Evolutionary conservation across 2,888 invertebrate species (phyloP), one percentile per base, ranked within the genome.

Genomic region (Cheilosia vernalis): DNA sequence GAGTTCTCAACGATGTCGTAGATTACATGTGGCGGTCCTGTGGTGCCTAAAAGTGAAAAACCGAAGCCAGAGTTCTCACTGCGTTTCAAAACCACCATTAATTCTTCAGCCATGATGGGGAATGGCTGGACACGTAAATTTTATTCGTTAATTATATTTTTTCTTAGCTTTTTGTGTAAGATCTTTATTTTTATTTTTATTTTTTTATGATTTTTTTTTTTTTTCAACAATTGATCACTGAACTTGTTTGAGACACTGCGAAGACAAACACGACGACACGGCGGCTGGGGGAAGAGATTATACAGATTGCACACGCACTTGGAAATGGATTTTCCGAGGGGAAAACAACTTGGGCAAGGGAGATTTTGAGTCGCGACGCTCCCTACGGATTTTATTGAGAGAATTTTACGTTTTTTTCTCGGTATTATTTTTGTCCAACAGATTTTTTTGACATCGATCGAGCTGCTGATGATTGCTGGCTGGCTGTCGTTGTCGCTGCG

Each of bases 1-100:
- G 97, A 98, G 93, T 97, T 97, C 93, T 97, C 97, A 91, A 97
- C 95, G 92, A 98, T 97, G 93, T 97, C 96, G 93, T 97, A 97
- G 93, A 98, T 97, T 92, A 98, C 96, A 92, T 97, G 97, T 91
- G 97, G 97, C 93, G 97, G 95, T 92, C 97, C 97, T 91, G 97
- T 96, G 93, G 97, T 96, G 89, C 97, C 97, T 91, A 97, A 94
- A 90, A 98, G 93, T 90, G 97, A 97, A 94, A 98, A 97, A 90
- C 98, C 98, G 92, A 97, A 96, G 92, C 97, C 97, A 93, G 95
- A 94, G 93, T 95, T 95, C 93, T 96, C 96, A 94, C 95, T 96
- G 92, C 96, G 95, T 93, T 95, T 96, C 93, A 97, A 94, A 93
- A 96, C 96, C 93, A 97, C 96, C 94, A 95, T 95, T 94, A 96